A percentile compares a stretch with the other conserved stretches of the same genome.
Evolutionary conservation across 2,113 vertebrate species (phyloP).

Genomic region (Numida meleagris): DNA sequence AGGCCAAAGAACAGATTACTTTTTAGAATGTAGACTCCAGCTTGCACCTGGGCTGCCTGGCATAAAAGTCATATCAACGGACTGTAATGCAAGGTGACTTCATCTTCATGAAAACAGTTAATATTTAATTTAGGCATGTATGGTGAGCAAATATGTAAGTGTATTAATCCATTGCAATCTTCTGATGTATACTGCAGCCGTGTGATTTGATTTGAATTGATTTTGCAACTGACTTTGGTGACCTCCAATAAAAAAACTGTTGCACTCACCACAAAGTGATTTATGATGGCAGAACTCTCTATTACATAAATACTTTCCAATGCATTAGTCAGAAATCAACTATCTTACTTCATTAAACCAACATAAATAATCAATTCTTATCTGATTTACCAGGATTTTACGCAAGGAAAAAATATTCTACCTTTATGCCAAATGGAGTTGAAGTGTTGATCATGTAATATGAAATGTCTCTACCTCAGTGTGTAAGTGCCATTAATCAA

Average conservation of each 20-base stretch:
- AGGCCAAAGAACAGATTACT: not conserved
- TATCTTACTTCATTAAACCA: slow-evolving; percentile 69
- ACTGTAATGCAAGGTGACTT: not conserved
- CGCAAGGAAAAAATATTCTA: slow-evolving; percentile 20
- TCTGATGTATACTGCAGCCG: slow-evolving; percentile 11
- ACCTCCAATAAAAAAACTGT: slow-evolving; percentile 57
- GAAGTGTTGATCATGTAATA: slow-evolving; percentile 15
- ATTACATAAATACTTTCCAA: slow-evolving; percentile 55
- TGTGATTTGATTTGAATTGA: slow-evolving; percentile 64
- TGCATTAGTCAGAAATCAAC: slow-evolving; percentile 62
- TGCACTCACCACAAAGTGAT: slow-evolving; percentile 46
- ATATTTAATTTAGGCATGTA: slow-evolving; percentile 29
- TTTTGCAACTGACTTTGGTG: slow-evolving; percentile 54
- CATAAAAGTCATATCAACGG: not conserved
- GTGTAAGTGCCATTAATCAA: slow-evolving; percentile 24
- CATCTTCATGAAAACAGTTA: not conserved
- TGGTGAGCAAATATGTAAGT: not conserved
- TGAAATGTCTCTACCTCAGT: not conserved
- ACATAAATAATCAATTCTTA: slow-evolving; percentile 69
- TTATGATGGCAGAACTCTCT: slow-evolving; percentile 39
- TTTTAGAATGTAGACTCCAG: not conserved
- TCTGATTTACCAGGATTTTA: slow-evolving; percentile 8
- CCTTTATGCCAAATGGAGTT: slow-evolving; percentile 39
- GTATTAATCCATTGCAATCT: slow-evolving; percentile 36
- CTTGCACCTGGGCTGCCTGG: not conserved